A percentile compares a stretch with the other conserved stretches of the same genome.
Evolutionary conservation across 2,113 vertebrate genomes (phyloP).

Genomic region (Urocolius indicus): DNA sequence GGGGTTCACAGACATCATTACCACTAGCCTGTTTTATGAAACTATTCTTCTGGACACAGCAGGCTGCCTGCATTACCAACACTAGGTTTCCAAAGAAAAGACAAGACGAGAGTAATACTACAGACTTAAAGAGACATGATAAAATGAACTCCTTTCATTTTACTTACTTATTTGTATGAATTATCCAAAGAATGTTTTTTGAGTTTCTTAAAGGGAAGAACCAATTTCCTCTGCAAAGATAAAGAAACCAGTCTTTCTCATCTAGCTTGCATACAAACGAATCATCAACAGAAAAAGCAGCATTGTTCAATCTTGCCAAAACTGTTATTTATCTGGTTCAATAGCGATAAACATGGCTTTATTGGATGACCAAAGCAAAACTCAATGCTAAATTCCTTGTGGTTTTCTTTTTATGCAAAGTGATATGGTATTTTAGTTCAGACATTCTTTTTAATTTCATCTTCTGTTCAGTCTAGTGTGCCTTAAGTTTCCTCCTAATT

Average conservation of each 20-base stretch:
- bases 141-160: neutral
- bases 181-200: neutral
- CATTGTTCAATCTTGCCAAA: neutral
- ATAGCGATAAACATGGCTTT: neutral
- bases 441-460: neutral
- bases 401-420: neutral
- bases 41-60: slow-evolving; percentile 31
- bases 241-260: neutral
- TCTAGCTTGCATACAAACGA: neutral
- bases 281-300: neutral
- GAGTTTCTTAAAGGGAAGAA: neutral
- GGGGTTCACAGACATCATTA: slow-evolving; percentile 39
- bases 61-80: neutral
- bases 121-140: slow-evolving; percentile 8
- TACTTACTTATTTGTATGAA: neutral
- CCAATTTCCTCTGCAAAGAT: neutral
- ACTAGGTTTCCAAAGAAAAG: neutral
- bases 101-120: neutral
- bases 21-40: slow-evolving; percentile 15
- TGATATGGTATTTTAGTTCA: neutral
- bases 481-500: neutral
- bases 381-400: neutral
- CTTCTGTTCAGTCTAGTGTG: neutral
- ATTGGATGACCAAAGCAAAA: neutral
- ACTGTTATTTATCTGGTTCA: neutral